These are phyloP conservation scores for Malthinus seriepunctatus DNA, from an alignment of 2,888 invertebrate species.

Conservation along the genomic window DNA sequence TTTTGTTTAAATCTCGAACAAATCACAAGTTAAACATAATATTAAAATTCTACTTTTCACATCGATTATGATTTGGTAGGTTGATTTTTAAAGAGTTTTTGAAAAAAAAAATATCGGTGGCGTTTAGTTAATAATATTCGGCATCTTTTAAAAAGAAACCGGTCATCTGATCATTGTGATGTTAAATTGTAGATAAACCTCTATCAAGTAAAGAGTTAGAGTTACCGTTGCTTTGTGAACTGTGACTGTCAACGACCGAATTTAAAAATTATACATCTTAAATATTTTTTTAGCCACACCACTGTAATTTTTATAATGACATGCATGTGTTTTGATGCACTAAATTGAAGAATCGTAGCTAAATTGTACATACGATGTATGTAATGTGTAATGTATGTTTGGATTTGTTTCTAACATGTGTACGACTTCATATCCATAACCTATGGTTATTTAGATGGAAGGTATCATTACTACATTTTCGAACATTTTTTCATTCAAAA, in stretches of 20 bases:
- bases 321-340: slow-evolving; percentile 44
- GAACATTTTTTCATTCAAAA: no score
- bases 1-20: slow-evolving; percentile 25
- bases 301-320: slow-evolving; percentile 46
- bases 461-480: no score
- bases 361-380: slow-evolving; percentile 7
- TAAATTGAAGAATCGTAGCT: slow-evolving; percentile 41
- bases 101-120: slow-evolving; percentile 34
- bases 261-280: slow-evolving; percentile 43
- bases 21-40: slow-evolving; percentile 37
- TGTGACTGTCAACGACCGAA: slow-evolving; percentile 49
- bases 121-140: slow-evolving; percentile 36
- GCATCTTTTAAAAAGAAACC: slow-evolving; percentile 36
- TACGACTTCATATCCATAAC: no score
- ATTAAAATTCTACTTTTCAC: slow-evolving; percentile 49
- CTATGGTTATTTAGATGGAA: no score
- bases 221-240: slow-evolving; percentile 39
- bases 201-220: slow-evolving; percentile 33
- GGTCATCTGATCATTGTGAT: slow-evolving; percentile 40
- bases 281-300: slow-evolving; percentile 31
- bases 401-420: no score
- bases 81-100: slow-evolving; percentile 39
- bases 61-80: slow-evolving; percentile 46
- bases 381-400: no score
- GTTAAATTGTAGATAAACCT: slow-evolving; percentile 38